phyloP scores from a whole-genome alignment of 2,888 invertebrate species.

The Drosophila borealis region DNA sequence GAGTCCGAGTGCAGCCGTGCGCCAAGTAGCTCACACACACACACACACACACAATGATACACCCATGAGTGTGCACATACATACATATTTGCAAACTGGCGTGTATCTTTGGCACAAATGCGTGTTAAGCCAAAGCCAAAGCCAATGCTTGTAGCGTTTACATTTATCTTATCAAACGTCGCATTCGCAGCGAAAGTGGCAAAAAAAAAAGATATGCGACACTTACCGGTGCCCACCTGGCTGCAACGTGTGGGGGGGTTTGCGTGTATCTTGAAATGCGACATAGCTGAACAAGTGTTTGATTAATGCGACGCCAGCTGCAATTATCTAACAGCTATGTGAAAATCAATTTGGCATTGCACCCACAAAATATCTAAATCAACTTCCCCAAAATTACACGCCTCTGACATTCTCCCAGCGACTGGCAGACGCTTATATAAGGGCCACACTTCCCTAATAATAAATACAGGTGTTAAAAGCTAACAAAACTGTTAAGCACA shows the following conservation, averaged over 20 bases:
- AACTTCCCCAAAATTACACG: not conserved
- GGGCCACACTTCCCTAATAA: constrained; percentile 28
- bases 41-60: not conserved
- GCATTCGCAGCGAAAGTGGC: constrained; percentile 48
- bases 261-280: constrained; percentile 12
- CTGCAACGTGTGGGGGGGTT: not conserved
- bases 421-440: not conserved
- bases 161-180: constrained; percentile 66
- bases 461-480: not conserved
- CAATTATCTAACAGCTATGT: constrained; percentile 24
- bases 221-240: not conserved
- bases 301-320: constrained; percentile 38
- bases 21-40: constrained; percentile 20
- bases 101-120: constrained; percentile 50
- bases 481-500: constrained; percentile 18
- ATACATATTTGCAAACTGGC: constrained; percentile 36
- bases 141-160: constrained; percentile 28
- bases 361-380: constrained; percentile 3
- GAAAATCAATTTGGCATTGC: constrained; percentile 17
- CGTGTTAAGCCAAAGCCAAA: constrained; percentile 61
- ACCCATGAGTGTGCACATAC: constrained; percentile 14
- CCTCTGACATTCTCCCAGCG: not conserved
- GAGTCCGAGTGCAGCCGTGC: constrained; percentile 33
- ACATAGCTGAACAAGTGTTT: constrained; percentile 41
- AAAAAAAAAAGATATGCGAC: constrained; percentile 4